Base-by-base conservation (phyloP, 2,797 vertebrate species). In the Argentina silus region DNA sequence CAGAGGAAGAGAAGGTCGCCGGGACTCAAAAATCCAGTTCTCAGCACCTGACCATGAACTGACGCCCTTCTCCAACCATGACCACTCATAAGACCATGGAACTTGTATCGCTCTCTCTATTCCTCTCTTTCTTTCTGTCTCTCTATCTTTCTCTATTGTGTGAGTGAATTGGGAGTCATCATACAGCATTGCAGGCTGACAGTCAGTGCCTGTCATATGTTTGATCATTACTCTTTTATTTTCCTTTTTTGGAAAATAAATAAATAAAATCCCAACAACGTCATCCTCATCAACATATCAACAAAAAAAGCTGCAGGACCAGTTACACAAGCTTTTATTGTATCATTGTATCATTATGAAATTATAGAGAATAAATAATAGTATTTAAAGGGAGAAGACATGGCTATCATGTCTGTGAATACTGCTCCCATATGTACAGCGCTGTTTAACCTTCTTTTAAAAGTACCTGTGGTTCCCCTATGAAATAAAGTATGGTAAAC, bases 231-330 rank as follows among this genome's bases (percentile, higher is more conserved):
- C 83, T 67, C 11, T 90, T 90, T 91, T 87, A 82, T 86, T 90
- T 90, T 91, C 81, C 84, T 88, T 88, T 90, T 89, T 90, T 88
- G 86, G 84, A 81, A 86, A 89, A 84, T 36, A 67, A 56, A 55
- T 9, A 72, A 74, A 86, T 10, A 83, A 88, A 83, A 86, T 19
- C 43, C 19, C 17, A 7, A 44, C 68, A 69, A 57, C 17, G 44
- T 69, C 81, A 79, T 83, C 85, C 85, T 78, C 72, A 19, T 69
- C 57, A 82, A 90, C 92, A 87, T 95, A 88, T 93, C 92, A 88
- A 92, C 86, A 92, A 93, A 92, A 87, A 92, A 93, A 93, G 93
- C 94, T 97, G 93, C 93, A 94, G 93, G 91, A 93, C 93, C 94
- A 94, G 93, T 91, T 88, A 92, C 90, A 93, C 88, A 78, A 85